Evolutionary conservation across 2,888 invertebrate species (phyloP), one percentile per base, ranked within the genome.

Genomic region (Drosophila mercatorum): DNA sequence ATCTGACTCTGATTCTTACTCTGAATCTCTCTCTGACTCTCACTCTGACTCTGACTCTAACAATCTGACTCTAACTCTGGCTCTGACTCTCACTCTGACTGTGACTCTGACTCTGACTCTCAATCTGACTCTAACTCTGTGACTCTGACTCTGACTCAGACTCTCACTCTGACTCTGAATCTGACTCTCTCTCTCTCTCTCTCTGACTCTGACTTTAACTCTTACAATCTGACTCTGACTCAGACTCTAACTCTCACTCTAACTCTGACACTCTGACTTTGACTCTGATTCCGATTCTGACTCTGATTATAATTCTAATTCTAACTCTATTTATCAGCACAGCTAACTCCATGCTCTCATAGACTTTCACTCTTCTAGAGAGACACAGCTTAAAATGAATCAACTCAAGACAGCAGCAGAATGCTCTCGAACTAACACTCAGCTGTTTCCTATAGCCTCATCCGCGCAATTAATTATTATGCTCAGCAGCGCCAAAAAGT

Each of bases 401-500:
- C 28, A 3, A n/a, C n/a, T 28, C 17, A 7, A 41, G 41, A 31
- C 55, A 41, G 17, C 55, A 41, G 41, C 17, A 3, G 34, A 51
- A 12, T 36, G 34, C 51, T 34, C 17, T 51, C 51, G 51, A 51
- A 36, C 34, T 51, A 11, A 5, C 51, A 51, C 51, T 53, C 46
- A 46, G 65, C 53, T 74, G 59, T 65, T 65, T 67, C 68, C 44
- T 65, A 41, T 61, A 53, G 66, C 61, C 67, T 58, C 74, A 84
- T 80, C 75, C 82, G 71, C 72, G 77, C 83, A 91, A 91, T 89
- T 90, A 91, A 91, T 91, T 91, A 88, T 84, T 72, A 56, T 72
- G 77, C 66, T 69, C 46, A 41, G 41, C 62, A 66, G 70, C 63
- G 71, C 63, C 66, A 68, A 68, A 75, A 84, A 72, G 80, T 77